phyloP scores from a whole-genome alignment of 2,113 vertebrate species.

The Anser brachyrhynchus region DNA sequence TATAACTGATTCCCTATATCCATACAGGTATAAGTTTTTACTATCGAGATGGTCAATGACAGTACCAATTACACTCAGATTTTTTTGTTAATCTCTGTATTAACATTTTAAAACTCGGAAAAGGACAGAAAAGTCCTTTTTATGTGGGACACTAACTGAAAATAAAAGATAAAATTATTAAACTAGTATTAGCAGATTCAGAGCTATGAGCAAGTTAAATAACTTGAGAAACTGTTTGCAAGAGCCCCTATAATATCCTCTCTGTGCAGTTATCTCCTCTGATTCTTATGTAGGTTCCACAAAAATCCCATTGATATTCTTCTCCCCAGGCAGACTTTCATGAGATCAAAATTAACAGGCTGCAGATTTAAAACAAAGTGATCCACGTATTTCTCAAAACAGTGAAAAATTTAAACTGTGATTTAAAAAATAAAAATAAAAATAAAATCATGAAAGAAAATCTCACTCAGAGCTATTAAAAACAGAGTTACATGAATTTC shows the following conservation, averaged over 20 bases:
- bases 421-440: not conserved
- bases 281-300: not conserved
- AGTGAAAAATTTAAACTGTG: not conserved
- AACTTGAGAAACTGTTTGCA: not conserved
- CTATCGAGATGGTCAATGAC: not conserved
- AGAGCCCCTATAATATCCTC: not conserved
- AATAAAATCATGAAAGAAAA: not conserved
- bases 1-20: not conserved
- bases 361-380: not conserved
- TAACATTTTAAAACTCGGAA: not conserved
- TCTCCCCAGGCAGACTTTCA: not conserved
- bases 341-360: not conserved
- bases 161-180: not conserved
- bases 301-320: not conserved
- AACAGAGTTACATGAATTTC: not conserved
- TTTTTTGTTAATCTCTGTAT: not conserved
- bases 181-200: not conserved
- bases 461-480: not conserved
- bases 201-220: not conserved
- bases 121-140: not conserved
- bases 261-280: not conserved
- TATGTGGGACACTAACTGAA: rapidly evolving
- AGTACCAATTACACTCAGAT: not conserved
- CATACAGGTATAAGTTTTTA: not conserved
- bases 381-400: not conserved